Evolutionary conservation across 2,888 invertebrate species (phyloP).

Genomic region (Acrobasis suavella): DNA sequence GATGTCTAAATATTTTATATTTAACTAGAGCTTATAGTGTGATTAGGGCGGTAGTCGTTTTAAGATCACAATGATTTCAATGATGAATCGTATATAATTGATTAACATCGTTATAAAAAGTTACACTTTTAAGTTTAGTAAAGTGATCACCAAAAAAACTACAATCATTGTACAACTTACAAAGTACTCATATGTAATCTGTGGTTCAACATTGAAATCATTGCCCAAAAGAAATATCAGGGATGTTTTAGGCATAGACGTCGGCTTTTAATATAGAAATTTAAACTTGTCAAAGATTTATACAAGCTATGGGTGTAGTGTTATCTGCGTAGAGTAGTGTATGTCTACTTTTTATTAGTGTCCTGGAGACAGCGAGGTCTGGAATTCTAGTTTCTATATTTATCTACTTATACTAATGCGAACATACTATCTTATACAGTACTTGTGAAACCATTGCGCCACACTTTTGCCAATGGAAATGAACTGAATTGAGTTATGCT

Average conservation of each 20-base stretch:
- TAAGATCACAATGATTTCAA: constrained; percentile 42
- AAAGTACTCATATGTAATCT: constrained; percentile 21
- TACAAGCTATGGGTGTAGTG: constrained; percentile 69
- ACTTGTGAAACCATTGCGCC: too few relatives aligned
- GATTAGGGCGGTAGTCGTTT: constrained; percentile 66
- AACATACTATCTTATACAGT: too few relatives aligned
- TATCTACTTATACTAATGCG: too few relatives aligned
- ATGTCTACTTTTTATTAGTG: constrained; percentile 41
- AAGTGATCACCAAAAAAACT: too few relatives aligned
- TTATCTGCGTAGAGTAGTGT: constrained; percentile 51
- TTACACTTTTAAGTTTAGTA: too few relatives aligned
- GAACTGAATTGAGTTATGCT: too few relatives aligned
- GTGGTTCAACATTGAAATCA: constrained; percentile 37
- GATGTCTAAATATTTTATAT: constrained; percentile 75
- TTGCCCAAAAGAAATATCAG: constrained; percentile 61
- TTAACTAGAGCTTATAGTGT: constrained; percentile 80
- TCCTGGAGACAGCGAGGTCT: constrained; percentile 23
- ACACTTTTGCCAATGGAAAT: too few relatives aligned
- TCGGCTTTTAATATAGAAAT: constrained; percentile 66
- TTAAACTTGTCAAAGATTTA: constrained; percentile 66
- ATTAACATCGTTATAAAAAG: too few relatives aligned
- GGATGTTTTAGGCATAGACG: constrained; percentile 64
- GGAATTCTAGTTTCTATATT: not conserved
- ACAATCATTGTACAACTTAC: too few relatives aligned
- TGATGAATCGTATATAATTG: constrained; percentile 30